Base-by-base conservation (phyloP, 2,888 invertebrate genomes). In the Digitonthophagus gazella region DNA sequence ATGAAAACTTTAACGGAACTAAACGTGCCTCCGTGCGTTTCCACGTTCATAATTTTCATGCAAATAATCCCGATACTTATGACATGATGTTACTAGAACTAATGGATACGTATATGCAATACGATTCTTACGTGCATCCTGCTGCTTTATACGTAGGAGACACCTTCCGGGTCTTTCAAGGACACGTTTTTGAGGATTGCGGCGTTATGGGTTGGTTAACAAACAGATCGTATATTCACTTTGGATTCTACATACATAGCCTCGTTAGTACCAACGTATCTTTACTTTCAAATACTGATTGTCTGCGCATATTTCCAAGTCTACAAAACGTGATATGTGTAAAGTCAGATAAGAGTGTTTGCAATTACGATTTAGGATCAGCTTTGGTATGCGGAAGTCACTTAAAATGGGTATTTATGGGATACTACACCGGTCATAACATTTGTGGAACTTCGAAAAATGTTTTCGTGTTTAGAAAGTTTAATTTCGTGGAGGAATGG, bases 361-460 rank as follows among this genome's bases (percentile, higher is more conserved):
- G 69, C 20, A 18, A 22, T 16, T 57, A 66, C 3, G 69, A 69
- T 58, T 44, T 64, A 19, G 69, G 69, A 2, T 66, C 57, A 2
- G 63, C 67, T 5, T 15, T 69, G 18, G 61, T 64, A 2, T 69
- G 69, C 54, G 66, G 66, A 16, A 18, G 58, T 3, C 28, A 55
- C n/a, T 63, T 58, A 22, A 66, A 64, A 20, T 69, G 69, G 69
- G 54, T 69, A 4, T 64, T 69, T 15, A 15, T 64, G 5, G 69
- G 69, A 3, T 18, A 66, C 5, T 64, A 66, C 15, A 69, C 64
- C 6, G 67, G 67, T 5, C n/a, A 58, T 19, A 65, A 68, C 28
- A 65, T 14, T 3, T 68, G 68, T 8, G 15, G 8, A 0, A 15
- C 15, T 3, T 11, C n/a, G 1, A 14, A 1, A 8, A 16, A 67